These are phyloP conservation scores for Tribolium castaneum DNA, from an alignment of 1,140 invertebrate genomes.

Conservation along the genomic window DNA sequence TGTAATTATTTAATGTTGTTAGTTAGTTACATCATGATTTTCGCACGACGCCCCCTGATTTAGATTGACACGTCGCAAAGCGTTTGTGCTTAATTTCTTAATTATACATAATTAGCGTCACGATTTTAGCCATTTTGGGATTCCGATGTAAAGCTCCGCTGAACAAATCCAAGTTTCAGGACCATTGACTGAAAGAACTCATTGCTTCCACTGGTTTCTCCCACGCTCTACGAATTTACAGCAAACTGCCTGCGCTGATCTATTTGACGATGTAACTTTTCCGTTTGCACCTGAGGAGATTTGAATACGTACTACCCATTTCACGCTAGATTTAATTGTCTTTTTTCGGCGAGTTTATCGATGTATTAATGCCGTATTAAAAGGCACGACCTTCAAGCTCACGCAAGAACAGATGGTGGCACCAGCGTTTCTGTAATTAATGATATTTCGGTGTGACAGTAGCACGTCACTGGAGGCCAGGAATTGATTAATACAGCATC, in stretches of 20 bases:
- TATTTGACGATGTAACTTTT: neutral
- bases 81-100: neutral
- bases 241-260: neutral
- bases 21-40: neutral
- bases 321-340: neutral
- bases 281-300: neutral
- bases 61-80: neutral
- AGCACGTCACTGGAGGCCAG: conserved; percentile 25
- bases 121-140: neutral
- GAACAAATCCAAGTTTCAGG: neutral
- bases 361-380: neutral
- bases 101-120: neutral
- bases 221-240: neutral
- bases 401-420: conserved; percentile 20
- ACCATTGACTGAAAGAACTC: neutral
- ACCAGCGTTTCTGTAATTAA: conserved; percentile 32
- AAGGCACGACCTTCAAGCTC: neutral
- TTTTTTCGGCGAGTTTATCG: neutral
- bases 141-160: neutral
- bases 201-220: neutral
- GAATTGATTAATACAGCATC: conserved; percentile 37
- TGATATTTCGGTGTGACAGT: conserved; percentile 23
- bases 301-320: neutral
- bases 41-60: neutral
- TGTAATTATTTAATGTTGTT: neutral